Conservation (phyloP, 2,113 vertebrate species). For the Athene cunicularia region DNA sequence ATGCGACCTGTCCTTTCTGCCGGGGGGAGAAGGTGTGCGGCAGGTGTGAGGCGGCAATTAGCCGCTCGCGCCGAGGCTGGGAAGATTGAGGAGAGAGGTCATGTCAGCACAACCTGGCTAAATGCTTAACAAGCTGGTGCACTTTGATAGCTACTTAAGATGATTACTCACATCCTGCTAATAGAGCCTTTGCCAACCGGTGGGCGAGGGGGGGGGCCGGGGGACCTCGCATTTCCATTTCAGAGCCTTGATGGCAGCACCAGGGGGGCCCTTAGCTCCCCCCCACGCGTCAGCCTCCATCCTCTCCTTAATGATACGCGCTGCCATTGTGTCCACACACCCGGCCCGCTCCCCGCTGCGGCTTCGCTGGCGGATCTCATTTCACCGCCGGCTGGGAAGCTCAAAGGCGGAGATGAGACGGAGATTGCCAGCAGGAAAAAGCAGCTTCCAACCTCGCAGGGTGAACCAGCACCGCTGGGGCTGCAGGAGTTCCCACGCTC, state of each 20-base stretch:
- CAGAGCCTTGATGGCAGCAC: constrained; percentile 1
- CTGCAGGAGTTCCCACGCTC: neutral
- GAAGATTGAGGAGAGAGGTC: constrained; percentile 43
- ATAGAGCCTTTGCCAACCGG: neutral
- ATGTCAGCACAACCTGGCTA: constrained; percentile 40
- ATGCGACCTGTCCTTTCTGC: neutral
- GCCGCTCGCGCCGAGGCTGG: neutral
- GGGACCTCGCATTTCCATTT: neutral
- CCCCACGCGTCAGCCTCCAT: neutral
- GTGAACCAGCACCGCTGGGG: neutral
- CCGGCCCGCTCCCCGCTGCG: neutral
- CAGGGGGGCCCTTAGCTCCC: neutral
- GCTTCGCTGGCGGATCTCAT: neutral
- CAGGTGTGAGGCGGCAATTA: neutral
- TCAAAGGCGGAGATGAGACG: neutral
- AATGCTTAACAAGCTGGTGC: constrained; percentile 41
- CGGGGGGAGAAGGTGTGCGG: neutral
- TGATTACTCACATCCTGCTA: constrained; percentile 49
- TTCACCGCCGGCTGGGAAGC: neutral
- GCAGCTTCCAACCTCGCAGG: neutral
- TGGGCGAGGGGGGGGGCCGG: neutral
- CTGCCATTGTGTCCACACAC: neutral
- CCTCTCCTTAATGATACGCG: neutral
- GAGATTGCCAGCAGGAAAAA: neutral
- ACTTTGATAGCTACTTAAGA: constrained; percentile 37